phyloP scores from a whole-genome alignment of 2,888 invertebrate species.

The Rotaria magnacalcarata region DNA sequence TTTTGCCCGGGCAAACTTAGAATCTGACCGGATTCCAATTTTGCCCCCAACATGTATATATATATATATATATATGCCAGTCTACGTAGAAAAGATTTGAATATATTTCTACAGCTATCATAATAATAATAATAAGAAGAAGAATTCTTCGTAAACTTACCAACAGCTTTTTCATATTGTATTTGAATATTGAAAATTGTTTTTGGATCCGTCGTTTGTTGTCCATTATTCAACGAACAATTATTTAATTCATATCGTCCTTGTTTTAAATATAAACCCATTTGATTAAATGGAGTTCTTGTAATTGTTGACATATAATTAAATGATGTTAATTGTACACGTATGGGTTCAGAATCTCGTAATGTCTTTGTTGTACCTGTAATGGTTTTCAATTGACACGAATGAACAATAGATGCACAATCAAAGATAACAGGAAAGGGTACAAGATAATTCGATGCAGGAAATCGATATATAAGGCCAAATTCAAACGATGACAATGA shows the following conservation, averaged over 20 bases:
- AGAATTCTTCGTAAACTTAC: neutral
- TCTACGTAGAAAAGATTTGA: neutral
- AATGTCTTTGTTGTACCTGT: neutral
- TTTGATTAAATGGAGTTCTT: neutral
- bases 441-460: neutral
- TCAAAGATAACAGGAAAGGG: neutral
- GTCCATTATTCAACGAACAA: neutral
- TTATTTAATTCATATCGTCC: neutral
- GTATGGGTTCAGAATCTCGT: neutral
- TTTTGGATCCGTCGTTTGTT: neutral
- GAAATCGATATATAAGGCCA: neutral
- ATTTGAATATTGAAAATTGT: neutral
- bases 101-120: neutral
- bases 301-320: neutral
- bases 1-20: no score
- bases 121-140: neutral
- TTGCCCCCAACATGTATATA: no score
- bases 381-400: neutral
- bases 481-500: neutral
- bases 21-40: no score
- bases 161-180: neutral
- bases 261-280: neutral
- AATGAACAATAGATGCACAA: neutral
- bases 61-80: neutral
- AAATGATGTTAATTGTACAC: neutral